Evolutionary conservation across 2,113 vertebrate species (phyloP).

Genomic region (Geococcyx californianus): DNA sequence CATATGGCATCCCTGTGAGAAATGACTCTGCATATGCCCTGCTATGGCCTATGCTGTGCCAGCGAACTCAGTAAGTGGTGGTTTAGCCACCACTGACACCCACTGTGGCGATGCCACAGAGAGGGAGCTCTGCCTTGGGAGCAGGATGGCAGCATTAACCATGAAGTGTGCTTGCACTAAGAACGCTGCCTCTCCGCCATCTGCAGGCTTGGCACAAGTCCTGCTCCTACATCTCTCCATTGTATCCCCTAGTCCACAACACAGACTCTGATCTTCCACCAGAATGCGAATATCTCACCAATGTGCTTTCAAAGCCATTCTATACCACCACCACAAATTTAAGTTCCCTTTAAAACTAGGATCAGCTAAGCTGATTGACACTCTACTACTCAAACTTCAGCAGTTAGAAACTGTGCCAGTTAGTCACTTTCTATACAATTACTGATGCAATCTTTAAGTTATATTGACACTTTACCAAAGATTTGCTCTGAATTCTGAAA

Average conservation of each 20-base stretch:
- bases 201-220: not conserved
- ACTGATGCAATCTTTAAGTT: not conserved
- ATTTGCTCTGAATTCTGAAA: not conserved
- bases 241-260: not conserved
- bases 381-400: not conserved
- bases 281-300: too few species aligned
- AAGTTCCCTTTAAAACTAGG: not conserved
- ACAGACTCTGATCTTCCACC: not conserved
- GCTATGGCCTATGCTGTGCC: rapidly evolving
- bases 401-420: not conserved
- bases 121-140: not conserved
- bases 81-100: not conserved
- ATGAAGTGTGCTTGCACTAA: not conserved
- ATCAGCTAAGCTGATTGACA: not conserved
- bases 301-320: not conserved
- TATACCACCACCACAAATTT: not conserved
- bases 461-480: not conserved
- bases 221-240: not conserved
- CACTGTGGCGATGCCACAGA: not conserved
- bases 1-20: not conserved
- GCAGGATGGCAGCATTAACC: not conserved
- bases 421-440: not conserved
- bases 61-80: not conserved
- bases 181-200: not conserved
- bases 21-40: not conserved